Conservation (phyloP, 1,140 invertebrate genomes). For the Acromyrmex heyeri region DNA sequence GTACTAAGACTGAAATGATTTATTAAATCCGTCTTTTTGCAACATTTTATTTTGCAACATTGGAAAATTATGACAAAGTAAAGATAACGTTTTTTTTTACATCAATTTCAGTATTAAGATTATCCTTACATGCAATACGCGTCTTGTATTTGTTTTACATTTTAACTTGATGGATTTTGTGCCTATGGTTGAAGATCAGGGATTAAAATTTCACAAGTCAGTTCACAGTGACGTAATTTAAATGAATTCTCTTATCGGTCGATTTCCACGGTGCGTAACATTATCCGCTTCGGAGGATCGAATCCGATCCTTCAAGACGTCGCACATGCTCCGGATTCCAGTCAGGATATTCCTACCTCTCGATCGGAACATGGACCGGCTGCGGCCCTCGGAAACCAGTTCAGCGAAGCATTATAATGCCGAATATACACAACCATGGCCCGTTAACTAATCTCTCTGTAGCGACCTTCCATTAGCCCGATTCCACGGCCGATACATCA, state of each 20-base stretch:
- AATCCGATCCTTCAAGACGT: background rate
- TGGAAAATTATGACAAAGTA: background rate
- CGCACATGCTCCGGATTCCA: slow-evolving; percentile 62
- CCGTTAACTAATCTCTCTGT: slow-evolving; percentile 80
- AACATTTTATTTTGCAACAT: background rate
- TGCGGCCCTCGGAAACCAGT: slow-evolving; percentile 75
- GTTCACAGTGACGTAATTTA: slow-evolving; percentile 10
- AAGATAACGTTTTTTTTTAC: slow-evolving; percentile 1
- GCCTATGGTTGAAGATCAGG: background rate
- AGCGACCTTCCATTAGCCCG: slow-evolving; percentile 78
- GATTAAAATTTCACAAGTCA: slow-evolving; percentile 14
- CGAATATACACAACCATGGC: slow-evolving; percentile 76
- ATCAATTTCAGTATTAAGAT: background rate
- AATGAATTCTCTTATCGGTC: slow-evolving; percentile 24
- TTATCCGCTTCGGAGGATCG: background rate
- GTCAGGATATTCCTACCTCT: slow-evolving; percentile 11
- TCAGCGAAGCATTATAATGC: slow-evolving; percentile 79
- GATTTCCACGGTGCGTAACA: slow-evolving; percentile 34
- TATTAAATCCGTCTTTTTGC: background rate
- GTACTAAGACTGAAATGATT: background rate
- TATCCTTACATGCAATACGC: background rate
- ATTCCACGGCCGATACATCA: slow-evolving; percentile 79
- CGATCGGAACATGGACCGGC: slow-evolving; percentile 30
- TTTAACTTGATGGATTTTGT: background rate
- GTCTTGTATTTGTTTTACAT: background rate